Evolutionary conservation across 2,113 vertebrate species (phyloP).

Genomic region (Platichthys flesus): DNA sequence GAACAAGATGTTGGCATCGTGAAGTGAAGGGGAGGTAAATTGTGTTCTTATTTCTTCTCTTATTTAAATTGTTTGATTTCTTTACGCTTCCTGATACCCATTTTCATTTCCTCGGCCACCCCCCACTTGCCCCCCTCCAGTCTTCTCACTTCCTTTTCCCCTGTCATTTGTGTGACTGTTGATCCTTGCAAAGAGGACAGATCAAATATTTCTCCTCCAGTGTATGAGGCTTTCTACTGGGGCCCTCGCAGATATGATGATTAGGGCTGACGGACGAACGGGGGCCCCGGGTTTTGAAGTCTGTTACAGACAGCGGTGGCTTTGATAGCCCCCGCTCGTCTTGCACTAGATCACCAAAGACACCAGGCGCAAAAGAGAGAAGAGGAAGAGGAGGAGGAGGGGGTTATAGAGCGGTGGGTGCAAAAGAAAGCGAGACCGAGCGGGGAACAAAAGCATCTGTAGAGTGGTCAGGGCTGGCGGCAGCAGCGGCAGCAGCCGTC

Average conservation of each 20-base stretch:
- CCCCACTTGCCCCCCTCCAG: slow-evolving; percentile 7
- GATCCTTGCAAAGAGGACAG: slow-evolving; percentile 84
- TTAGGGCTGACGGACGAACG: slow-evolving; percentile 82
- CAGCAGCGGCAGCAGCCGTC: slow-evolving; percentile 74
- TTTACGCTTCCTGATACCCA: slow-evolving; percentile 30
- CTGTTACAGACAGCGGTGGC: slow-evolving; percentile 81
- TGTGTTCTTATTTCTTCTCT: neutral
- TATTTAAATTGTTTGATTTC: slow-evolving; percentile 26
- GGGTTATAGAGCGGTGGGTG: slow-evolving; percentile 45
- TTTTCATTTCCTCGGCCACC: slow-evolving; percentile 15
- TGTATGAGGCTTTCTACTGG: slow-evolving; percentile 74
- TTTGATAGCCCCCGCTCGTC: slow-evolving; percentile 80
- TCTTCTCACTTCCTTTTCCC: slow-evolving; percentile 35
- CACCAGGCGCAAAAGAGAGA: slow-evolving; percentile 66
- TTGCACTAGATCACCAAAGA: slow-evolving; percentile 80
- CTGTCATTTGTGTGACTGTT: slow-evolving; percentile 79
- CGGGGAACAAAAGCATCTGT: slow-evolving; percentile 81
- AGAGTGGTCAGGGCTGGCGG: slow-evolving; percentile 78
- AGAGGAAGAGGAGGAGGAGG: slow-evolving; percentile 9
- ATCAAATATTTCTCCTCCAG: slow-evolving; percentile 86
- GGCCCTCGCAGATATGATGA: slow-evolving; percentile 80
- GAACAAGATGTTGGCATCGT: slow-evolving; percentile 2
- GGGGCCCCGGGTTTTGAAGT: slow-evolving; percentile 81
- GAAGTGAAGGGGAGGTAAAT: slow-evolving; percentile 12
- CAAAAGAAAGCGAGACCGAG: slow-evolving; percentile 52